These are phyloP conservation scores for Chiloscyllium plagiosum DNA, from an alignment of 2,113 vertebrate genomes.

Conservation along the genomic window DNA sequence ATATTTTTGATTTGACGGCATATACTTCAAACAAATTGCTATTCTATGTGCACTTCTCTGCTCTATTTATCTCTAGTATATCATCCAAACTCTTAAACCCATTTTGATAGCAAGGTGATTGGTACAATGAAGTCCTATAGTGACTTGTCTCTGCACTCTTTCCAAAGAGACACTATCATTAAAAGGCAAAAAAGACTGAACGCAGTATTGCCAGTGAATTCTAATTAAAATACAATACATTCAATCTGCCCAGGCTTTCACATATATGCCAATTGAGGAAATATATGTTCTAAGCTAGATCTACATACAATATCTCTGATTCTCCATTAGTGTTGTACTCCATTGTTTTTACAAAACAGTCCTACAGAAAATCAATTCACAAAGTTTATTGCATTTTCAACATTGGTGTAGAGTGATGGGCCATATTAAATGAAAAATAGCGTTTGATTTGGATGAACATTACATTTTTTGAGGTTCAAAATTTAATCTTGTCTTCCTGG, in stretches of 20 bases:
- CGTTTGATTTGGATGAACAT: background rate
- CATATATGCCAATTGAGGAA: background rate
- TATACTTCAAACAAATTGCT: background rate
- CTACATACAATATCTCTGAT: background rate
- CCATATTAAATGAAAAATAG: background rate
- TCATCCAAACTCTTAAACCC: background rate
- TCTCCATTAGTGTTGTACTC: background rate
- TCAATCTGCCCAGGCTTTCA: background rate
- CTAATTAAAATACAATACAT: background rate
- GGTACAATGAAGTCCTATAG: background rate
- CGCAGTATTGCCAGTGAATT: background rate
- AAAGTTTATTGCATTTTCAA: background rate
- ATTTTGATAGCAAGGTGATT: background rate
- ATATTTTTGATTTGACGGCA: too few relatives aligned
- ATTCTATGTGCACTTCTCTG: background rate
- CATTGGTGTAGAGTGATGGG: background rate
- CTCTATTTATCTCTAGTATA: background rate
- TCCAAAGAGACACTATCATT: background rate
- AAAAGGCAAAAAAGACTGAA: background rate
- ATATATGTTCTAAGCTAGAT: background rate
- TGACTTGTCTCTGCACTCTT: background rate
- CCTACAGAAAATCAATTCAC: background rate
- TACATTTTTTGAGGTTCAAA: background rate
- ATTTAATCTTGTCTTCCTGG: conserved; percentile 2
- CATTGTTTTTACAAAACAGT: background rate